Base-by-base conservation (phyloP, 2,113 vertebrate species). In the Myrmecophaga tridactyla region DNA sequence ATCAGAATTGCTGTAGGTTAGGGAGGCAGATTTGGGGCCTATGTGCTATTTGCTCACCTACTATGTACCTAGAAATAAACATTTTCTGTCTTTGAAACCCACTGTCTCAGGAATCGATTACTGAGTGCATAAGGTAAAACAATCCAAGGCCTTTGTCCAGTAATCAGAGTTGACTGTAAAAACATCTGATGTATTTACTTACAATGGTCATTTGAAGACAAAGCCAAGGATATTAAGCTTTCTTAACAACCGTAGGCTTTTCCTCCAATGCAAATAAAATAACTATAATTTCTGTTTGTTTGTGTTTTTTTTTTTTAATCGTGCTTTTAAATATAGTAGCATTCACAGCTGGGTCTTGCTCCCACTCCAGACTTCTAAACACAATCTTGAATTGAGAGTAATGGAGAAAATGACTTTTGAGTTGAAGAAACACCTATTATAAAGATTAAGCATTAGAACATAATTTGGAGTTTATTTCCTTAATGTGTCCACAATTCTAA, bases 311-410 rank as follows among this genome's bases (percentile, higher is more conserved):
- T 15, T 3, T 9, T 48, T 86, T 82, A 51, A 48, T 15, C 2
- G 62, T 29, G 3, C 2, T 75, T 95, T 83, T 23, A 48, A 41
- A 34, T 81, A 36, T 1, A 51, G 41, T 1, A 10, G 39, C 12
- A 34, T 51, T 69, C 34, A 62, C 31, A 80, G 14, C 78, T 73
- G 41, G 14, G 73, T 23, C 1, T 86, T 87, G 85, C 31, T 93
- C 34, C 12, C 23, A 20, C 1, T 41, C 27, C 6, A 12, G 12
- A 3, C 31, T 93, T 90, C 36, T 62, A 85, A 90, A 92, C 31
- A 91, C 36, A 82, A 10, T 56, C 27, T 93, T 65, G 41, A 92
- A 94, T 85, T 94, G 82, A 86, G 81, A 72, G 46, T 48, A 95
- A 77, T 21, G 41, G 23, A 56, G 13, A 83, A 90, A 92, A 77